phyloP scores from a whole-genome alignment of 2,797 vertebrate species.

The Gallinago nigripennis region DNA sequence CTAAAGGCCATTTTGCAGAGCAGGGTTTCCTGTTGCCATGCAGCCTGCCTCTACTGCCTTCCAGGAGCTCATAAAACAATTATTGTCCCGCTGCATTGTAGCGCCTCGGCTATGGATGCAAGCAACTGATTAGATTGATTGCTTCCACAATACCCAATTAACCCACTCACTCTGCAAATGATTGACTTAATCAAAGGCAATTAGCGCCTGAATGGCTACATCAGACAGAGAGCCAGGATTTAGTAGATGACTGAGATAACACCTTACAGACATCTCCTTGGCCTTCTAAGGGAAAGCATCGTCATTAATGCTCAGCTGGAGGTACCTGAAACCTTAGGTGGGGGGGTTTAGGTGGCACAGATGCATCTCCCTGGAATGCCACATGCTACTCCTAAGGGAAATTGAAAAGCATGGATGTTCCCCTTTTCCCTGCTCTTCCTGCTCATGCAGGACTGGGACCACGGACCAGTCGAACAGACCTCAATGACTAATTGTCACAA shows the following conservation, averaged over 20 bases:
- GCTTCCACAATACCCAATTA: slow-evolving; percentile 71
- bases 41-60: slow-evolving; percentile 52
- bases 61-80: slow-evolving; percentile 58
- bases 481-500: neutral
- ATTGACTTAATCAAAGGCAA: slow-evolving; percentile 70
- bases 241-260: neutral
- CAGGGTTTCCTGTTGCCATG: slow-evolving; percentile 24
- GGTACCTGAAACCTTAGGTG: neutral
- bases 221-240: slow-evolving; percentile 38
- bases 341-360: neutral
- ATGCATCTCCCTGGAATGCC: neutral
- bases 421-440: neutral
- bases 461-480: neutral
- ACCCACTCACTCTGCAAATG: slow-evolving; percentile 49
- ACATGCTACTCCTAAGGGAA: neutral
- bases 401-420: neutral
- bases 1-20: slow-evolving; percentile 12
- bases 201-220: slow-evolving; percentile 35
- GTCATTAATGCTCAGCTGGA: neutral
- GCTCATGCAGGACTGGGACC: neutral
- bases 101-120: neutral
- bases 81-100: slow-evolving; percentile 35
- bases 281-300: neutral
- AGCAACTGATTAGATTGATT: slow-evolving; percentile 62
- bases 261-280: neutral